These are phyloP conservation scores for Hemicordylus capensis DNA, from an alignment of 2,113 vertebrate genomes.

Conservation along the genomic window DNA sequence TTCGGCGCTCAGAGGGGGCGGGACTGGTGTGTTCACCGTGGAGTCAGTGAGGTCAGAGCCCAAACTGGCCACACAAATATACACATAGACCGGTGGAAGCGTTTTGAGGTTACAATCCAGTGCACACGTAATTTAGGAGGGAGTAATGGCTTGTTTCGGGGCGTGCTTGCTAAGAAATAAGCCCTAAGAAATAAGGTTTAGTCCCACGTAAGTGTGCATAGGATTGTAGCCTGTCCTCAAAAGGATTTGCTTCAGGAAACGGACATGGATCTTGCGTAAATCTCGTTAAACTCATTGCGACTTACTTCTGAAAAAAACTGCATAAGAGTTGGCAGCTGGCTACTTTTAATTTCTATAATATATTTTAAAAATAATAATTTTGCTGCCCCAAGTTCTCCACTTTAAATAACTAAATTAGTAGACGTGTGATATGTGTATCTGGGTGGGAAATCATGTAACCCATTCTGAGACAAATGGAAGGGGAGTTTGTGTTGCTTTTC, in stretches of 20 bases:
- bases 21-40: background rate
- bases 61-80: background rate
- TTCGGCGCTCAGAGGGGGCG: background rate
- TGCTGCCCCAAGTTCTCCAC: background rate
- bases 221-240: too few relatives aligned
- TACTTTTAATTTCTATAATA: background rate
- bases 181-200: background rate
- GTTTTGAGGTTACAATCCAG: background rate
- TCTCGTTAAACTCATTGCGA: background rate
- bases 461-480: too few relatives aligned
- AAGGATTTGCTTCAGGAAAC: too few relatives aligned
- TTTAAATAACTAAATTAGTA: background rate
- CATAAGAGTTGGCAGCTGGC: background rate
- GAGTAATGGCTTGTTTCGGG: background rate
- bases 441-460: too few relatives aligned
- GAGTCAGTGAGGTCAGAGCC: constrained; percentile 4
- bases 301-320: background rate
- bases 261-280: too few relatives aligned
- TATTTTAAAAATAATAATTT: background rate
- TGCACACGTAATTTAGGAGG: background rate
- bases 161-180: background rate
- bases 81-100: background rate
- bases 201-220: too few relatives aligned
- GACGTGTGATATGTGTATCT: too few relatives aligned
- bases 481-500: too few relatives aligned